A percentile compares a stretch with the other conserved stretches of the same genome.
Conservation (phyloP, 2,113 vertebrate genomes). For the Mesembrinibis cayennensis region DNA sequence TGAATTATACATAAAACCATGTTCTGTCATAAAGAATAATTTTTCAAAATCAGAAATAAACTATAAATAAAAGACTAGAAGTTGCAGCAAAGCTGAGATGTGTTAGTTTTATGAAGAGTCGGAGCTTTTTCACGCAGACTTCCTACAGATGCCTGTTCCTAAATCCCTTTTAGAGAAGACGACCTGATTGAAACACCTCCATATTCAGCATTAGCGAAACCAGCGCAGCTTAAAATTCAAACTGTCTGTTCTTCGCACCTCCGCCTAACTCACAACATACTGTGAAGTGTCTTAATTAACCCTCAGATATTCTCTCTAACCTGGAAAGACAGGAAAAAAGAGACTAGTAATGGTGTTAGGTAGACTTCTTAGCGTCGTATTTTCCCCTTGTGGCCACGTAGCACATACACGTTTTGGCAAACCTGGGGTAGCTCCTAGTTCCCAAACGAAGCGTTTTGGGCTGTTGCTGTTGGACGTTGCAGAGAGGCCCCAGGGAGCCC, state of each 20-base stretch:
- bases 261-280: not conserved
- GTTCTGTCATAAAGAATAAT: not conserved
- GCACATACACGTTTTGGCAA: not conserved
- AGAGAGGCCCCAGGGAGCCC: not conserved
- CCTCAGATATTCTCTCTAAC: not conserved
- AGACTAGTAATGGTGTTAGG: not conserved
- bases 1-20: not conserved
- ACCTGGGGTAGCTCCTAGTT: not conserved
- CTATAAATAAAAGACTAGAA: not conserved
- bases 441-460: not conserved
- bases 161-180: not conserved
- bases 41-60: not conserved
- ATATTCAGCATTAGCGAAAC: not conserved
- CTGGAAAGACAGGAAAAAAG: not conserved
- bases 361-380: fast-evolving
- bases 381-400: not conserved
- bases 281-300: not conserved
- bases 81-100: not conserved
- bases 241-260: not conserved
- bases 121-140: not conserved
- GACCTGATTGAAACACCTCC: not conserved
- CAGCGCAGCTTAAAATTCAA: not conserved
- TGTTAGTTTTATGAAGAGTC: not conserved
- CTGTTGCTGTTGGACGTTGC: not conserved
- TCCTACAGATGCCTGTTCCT: not conserved